Conservation (phyloP, 1,140 invertebrate genomes). For the Polypedilum pembai region DNA sequence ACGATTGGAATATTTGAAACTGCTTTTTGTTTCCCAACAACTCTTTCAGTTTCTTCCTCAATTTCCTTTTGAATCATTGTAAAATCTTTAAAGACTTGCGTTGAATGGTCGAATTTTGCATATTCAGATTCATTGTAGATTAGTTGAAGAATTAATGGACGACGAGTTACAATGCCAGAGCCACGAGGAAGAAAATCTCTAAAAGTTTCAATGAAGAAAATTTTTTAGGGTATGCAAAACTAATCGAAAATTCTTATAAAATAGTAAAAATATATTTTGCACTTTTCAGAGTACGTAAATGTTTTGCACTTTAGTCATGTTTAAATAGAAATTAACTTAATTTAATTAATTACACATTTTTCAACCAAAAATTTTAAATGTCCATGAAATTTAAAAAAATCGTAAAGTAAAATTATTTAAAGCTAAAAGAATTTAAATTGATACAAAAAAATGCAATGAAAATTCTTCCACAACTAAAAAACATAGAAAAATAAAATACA, state of each 20-base stretch:
- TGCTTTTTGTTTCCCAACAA: constrained; percentile 95
- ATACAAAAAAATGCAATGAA: too few relatives aligned
- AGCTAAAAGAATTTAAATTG: too few relatives aligned
- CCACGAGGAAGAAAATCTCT: constrained; percentile 95
- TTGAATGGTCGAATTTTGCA: constrained; percentile 97
- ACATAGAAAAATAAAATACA: too few relatives aligned
- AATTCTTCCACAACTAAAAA: too few relatives aligned
- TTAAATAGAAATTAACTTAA: background rate
- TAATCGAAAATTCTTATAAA: too few relatives aligned
- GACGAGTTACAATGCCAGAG: constrained; percentile 93
- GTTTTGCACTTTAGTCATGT: background rate
- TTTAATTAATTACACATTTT: background rate
- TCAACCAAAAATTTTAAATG: background rate
- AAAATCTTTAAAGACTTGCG: constrained; percentile 95
- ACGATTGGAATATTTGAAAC: constrained; percentile 99
- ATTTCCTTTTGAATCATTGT: constrained; percentile 94
- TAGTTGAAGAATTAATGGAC: constrained; percentile 95
- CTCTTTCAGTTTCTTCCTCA: constrained; percentile 93
- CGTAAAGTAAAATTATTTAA: too few relatives aligned
- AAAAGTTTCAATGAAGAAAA: constrained; percentile 43
- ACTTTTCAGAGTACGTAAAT: background rate
- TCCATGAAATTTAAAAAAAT: too few relatives aligned
- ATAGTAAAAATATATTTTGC: too few relatives aligned
- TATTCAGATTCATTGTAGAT: constrained; percentile 87
- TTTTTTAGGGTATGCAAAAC: constrained; percentile 16